Percentiles rank a stretch among this genome's conserved stretches.
Evolutionary conservation across 2,797 vertebrate species (phyloP).

Genomic region (Anguilla marmorata): DNA sequence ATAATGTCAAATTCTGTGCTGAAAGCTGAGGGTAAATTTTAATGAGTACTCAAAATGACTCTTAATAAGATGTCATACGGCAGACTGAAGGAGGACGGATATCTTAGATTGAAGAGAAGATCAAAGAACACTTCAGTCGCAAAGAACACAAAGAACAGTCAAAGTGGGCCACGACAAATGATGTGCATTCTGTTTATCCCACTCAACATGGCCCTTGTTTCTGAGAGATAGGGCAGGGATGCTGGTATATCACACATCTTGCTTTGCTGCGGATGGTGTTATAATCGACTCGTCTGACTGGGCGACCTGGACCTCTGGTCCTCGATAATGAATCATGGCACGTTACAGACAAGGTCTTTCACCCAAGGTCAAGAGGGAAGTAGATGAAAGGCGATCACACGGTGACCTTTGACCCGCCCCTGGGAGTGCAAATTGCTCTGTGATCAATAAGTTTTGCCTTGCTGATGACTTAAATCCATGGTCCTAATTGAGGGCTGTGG

Average conservation of each 20-base stretch:
- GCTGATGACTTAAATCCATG: not conserved
- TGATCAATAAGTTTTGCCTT: slow-evolving; percentile 8
- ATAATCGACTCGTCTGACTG: not conserved
- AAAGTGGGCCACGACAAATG: not conserved
- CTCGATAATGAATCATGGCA: not conserved
- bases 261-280: not conserved
- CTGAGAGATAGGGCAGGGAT: not conserved
- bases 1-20: not conserved
- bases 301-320: not conserved
- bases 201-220: not conserved
- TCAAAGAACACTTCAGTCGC: not conserved
- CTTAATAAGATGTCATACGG: not conserved
- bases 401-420: slow-evolving; percentile 7
- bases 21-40: not conserved
- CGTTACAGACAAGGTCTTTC: not conserved
- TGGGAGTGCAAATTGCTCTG: not conserved
- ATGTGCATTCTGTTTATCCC: not conserved
- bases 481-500: not conserved
- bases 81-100: not conserved
- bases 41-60: not conserved
- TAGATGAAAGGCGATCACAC: slow-evolving; percentile 8
- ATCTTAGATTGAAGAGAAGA: not conserved
- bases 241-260: not conserved
- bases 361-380: slow-evolving; percentile 27
- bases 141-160: too few species aligned